Base-by-base conservation (phyloP, 2,888 invertebrate genomes). In the Ctenicera cuprea region DNA sequence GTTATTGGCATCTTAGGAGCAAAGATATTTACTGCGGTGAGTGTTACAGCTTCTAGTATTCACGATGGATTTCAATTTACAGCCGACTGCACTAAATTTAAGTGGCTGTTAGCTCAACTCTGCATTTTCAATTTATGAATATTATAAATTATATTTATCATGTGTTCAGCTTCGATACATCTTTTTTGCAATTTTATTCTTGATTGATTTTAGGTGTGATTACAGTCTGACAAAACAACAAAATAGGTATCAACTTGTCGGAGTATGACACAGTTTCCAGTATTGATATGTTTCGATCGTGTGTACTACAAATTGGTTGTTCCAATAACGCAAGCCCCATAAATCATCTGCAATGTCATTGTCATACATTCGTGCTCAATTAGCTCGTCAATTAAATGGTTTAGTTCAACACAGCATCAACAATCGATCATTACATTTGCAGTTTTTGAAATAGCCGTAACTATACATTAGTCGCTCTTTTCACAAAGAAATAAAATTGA, bases 21-120 rank as follows among this genome's bases (percentile, higher is more conserved):
- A 14, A 9, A 48, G 20, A 48, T 48, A 48, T 48, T 16, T 48
- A 5, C 20, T 18, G 20, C 16, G 16, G 7, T 9, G 5, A 33
- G 33, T 48, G 20, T 48, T 20, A 16, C 48, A 48, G 9, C 48
- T 18, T 48, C 48, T 5, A 18, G 8, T 48, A 48, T 18, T 20
- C 48, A 18, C 48, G 1, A 14, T 9, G 54, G 54, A 54, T 30
- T 30, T 54, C 16, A 54, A 54, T 54, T 54, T 54, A 54, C 54
- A 54, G 5, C 20, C 54, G n/a, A 30, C 20, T 54, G 54, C 54
- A 30, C 54, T 54, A 54, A 54, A 18, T 16, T 54, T 54, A 54
- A 54, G 54, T 54, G 54, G 54, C 54, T 54, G 54, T 54, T 54
- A 54, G 30, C 54, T 30, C 20, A n/a, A 9, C 30, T 26, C 20